Evolutionary conservation across 2,797 vertebrate species (phyloP).

Genomic region (Pangasius krempfi): DNA sequence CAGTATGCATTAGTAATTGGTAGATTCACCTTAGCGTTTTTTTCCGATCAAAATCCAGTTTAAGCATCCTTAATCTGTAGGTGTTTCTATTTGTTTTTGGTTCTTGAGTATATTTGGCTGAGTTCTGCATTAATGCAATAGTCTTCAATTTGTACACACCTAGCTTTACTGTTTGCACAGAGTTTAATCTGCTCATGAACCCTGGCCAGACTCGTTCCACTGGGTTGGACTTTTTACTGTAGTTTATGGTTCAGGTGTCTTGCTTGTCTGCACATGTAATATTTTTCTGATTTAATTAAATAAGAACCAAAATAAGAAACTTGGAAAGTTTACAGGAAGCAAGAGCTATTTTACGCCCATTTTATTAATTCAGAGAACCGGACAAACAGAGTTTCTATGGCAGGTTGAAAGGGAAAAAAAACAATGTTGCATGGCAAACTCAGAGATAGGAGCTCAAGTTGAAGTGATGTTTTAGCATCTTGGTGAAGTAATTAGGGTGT

Average conservation of each 20-base stretch:
- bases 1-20: neutral
- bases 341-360: neutral
- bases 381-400: conserved; percentile 1
- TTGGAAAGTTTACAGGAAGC: neutral
- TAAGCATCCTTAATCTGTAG: conserved; percentile 3
- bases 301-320: too few species aligned
- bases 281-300: neutral
- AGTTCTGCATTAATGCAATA: neutral
- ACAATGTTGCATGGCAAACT: conserved; percentile 1
- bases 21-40: neutral
- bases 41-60: neutral
- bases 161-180: neutral
- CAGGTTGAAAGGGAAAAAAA: neutral
- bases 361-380: neutral
- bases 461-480: neutral
- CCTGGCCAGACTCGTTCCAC: neutral
- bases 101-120: neutral
- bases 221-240: neutral
- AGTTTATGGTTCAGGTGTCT: neutral
- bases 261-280: neutral
- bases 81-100: conserved; percentile 28
- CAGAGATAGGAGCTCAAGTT: neutral
- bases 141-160: conserved; percentile 18
- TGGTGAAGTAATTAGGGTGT: neutral
- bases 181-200: neutral